Base-by-base conservation (phyloP, 2,888 invertebrate species). In the Scaptodrosophila latifasciaeformis region DNA sequence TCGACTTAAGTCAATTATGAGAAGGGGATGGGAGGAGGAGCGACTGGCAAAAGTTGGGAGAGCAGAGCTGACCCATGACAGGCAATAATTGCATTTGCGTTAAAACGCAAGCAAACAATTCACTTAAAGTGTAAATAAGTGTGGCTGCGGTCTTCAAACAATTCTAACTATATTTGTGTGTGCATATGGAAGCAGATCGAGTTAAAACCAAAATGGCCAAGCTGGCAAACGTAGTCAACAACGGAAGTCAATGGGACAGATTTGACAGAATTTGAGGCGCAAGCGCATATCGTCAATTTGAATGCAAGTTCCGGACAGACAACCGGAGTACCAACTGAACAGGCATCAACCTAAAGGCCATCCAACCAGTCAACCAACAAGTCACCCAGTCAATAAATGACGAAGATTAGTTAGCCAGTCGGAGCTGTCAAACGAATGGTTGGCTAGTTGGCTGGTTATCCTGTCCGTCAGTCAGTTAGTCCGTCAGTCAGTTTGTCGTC, bases 31-130 rank as follows among this genome's bases (percentile, higher is more conserved):
- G n/a, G n/a, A n/a, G n/a, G n/a, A n/a, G n/a, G n/a, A n/a, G n/a
- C n/a, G n/a, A n/a, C n/a, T n/a, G n/a, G n/a, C n/a, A n/a, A n/a
- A n/a, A n/a, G n/a, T n/a, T n/a, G n/a, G n/a, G n/a, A n/a, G 2
- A 47, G 27, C n/a, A 10, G 31, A 49, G 39, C 49, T 30, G 54
- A 39, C 31, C 35, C n/a, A n/a, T 50, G 48, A 43, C 70, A 63
- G 68, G 62, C 65, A 67, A 70, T 79, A 80, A 80, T 78, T 78
- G 71, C 76, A 80, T 74, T 79, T 80, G 76, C 70, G 71, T 81
- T 78, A 67, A 79, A 70, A 78, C 70, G 69, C 81, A 78, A 70
- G 66, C 74, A 80, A 80, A 76, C 78, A 80, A 79, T 76, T 79
- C 76, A 80, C 70, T 74, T 80, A 70, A 62, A 75, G 72, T 76